Percentiles rank a stretch among this genome's conserved stretches.
phyloP scores from a whole-genome alignment of 2,888 invertebrate genomes.

The Polyommatus iphigenia region DNA sequence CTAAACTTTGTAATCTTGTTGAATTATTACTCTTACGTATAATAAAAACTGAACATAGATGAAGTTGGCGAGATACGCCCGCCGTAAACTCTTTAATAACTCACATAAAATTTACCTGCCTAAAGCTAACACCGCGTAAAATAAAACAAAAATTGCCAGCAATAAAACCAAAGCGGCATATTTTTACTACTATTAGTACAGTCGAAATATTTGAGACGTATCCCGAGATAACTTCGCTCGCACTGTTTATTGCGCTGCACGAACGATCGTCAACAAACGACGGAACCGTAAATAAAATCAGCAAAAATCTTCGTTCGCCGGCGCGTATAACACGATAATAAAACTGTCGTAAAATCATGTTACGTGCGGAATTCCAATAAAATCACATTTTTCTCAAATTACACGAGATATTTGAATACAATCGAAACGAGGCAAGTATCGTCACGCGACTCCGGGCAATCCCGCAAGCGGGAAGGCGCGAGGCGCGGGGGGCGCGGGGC shows the following conservation, averaged over 20 bases:
- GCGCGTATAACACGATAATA: not conserved
- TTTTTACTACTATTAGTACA: not conserved
- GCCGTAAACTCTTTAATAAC: slow-evolving; percentile 12
- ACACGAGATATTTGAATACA: not conserved
- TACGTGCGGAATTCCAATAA: not conserved
- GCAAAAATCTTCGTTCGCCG: not conserved
- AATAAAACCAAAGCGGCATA: slow-evolving; percentile 1
- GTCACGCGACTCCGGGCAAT: not conserved
- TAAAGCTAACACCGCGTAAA: not conserved
- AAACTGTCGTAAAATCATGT: not conserved
- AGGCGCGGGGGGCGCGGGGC: not conserved
- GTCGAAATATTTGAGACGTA: not conserved
- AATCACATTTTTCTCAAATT: slow-evolving; percentile 15
- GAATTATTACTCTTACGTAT: not conserved
- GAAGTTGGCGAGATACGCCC: not conserved
- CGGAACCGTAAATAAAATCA: slow-evolving; percentile 8
- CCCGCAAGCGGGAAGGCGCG: not conserved
- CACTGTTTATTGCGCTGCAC: not conserved
- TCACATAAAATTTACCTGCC: not conserved
- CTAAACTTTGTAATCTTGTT: not conserved
- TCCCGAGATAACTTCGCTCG: not conserved
- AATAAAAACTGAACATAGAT: not conserved
- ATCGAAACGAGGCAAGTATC: not conserved
- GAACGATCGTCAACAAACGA: not conserved
- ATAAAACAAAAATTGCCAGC: not conserved